These are phyloP conservation scores for Tribolium madens DNA, from an alignment of 1,140 invertebrate genomes.

Conservation along the genomic window DNA sequence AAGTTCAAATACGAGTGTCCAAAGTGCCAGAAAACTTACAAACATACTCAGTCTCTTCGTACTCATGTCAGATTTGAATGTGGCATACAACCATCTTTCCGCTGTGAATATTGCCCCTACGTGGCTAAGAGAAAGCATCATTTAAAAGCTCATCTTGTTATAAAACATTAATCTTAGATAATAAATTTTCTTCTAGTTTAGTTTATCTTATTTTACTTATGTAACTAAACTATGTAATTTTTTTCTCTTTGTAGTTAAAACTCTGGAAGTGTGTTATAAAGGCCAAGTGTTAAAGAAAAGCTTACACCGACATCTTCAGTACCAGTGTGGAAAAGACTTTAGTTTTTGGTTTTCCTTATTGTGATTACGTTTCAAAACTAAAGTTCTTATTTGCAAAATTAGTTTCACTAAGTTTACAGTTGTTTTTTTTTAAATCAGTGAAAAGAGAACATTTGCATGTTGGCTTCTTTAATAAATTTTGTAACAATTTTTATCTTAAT, in stretches of 20 bases:
- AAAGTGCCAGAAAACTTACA: slow-evolving; percentile 30
- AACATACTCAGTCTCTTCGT: slow-evolving; percentile 65
- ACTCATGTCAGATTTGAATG: slow-evolving; percentile 81
- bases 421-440: background rate
- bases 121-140: slow-evolving; percentile 63
- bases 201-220: too few relatives aligned
- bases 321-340: slow-evolving; percentile 47
- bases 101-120: slow-evolving; percentile 66
- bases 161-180: slow-evolving; percentile 9
- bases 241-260: background rate
- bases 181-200: background rate
- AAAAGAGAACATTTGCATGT: background rate
- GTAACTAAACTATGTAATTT: background rate
- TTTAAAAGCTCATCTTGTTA: slow-evolving; percentile 50
- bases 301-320: slow-evolving; percentile 47
- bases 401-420: background rate
- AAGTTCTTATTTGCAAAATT: slow-evolving; percentile 27
- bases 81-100: slow-evolving; percentile 67
- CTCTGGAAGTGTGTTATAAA: background rate
- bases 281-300: slow-evolving; percentile 45
- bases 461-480: background rate
- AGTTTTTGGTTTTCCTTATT: slow-evolving; percentile 39
- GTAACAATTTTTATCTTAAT: background rate
- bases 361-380: slow-evolving; percentile 42
- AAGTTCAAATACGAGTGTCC: background rate